Evolutionary conservation across 2,888 invertebrate species (phyloP).

Genomic region (Elysia crispata): DNA sequence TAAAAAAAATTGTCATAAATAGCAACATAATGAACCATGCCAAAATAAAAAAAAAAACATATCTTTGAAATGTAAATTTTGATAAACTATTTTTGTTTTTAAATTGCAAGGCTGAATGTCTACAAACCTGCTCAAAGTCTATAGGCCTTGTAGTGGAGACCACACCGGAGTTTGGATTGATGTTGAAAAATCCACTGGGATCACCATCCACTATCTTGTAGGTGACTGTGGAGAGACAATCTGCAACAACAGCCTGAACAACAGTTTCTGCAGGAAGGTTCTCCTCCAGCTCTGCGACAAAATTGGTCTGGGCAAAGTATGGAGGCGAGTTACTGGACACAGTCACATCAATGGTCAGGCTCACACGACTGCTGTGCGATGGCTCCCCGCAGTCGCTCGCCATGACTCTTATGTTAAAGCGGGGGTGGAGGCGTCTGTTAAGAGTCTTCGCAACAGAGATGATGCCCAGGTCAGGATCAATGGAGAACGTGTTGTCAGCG

Average conservation of each 20-base stretch:
- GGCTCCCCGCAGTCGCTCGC: constrained; percentile 90
- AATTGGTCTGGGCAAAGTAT: constrained; percentile 81
- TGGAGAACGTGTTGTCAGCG: constrained; percentile 90
- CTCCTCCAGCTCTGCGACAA: constrained; percentile 67
- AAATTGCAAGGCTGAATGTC: too few relatives aligned
- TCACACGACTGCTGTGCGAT: constrained; percentile 86
- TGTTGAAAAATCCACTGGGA: constrained; percentile 85
- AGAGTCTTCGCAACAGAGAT: constrained; percentile 80
- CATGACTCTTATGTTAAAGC: constrained; percentile 90
- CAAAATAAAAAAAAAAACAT: too few relatives aligned
- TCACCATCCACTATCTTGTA: constrained; percentile 90
- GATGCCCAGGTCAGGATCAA: constrained; percentile 88
- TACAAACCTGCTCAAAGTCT: constrained; percentile 83
- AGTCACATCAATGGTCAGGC: constrained; percentile 90
- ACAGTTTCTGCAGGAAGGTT: constrained; percentile 65
- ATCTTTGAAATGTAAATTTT: too few relatives aligned
- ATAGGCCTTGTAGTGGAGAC: constrained; percentile 85
- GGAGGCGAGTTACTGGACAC: constrained; percentile 98
- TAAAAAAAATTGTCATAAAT: too few relatives aligned
- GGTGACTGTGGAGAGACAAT: constrained; percentile 70
- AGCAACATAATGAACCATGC: too few relatives aligned
- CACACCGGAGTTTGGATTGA: constrained; percentile 89
- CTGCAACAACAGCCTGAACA: constrained; percentile 65
- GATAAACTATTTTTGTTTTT: too few relatives aligned
- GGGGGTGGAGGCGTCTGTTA: constrained; percentile 79